phyloP scores from a whole-genome alignment of 2,888 invertebrate species.

The Petrophora chlorosata region DNA sequence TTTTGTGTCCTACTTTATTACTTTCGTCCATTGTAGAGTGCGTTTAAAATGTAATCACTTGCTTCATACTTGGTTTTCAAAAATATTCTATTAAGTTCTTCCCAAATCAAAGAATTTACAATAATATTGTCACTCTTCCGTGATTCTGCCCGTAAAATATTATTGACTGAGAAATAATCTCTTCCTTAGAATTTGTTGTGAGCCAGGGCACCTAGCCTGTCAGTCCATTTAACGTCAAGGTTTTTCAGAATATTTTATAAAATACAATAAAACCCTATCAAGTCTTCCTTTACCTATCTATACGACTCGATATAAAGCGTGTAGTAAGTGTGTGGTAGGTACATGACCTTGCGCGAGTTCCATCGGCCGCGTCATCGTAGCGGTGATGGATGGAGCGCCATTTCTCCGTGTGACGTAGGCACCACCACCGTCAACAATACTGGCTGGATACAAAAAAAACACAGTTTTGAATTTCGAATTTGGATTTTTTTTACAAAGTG shows the following conservation, averaged over 20 bases:
- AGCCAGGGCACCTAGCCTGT: no score
- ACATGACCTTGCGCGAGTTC: slow-evolving; percentile 28
- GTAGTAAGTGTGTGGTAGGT: slow-evolving; percentile 11
- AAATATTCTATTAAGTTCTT: no score
- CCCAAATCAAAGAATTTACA: no score
- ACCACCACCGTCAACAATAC: slow-evolving; percentile 5
- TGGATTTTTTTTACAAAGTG: no score
- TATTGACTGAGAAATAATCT: no score
- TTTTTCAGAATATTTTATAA: neutral
- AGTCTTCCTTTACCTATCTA: neutral
- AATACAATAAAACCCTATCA: neutral
- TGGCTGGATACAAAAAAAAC: neutral
- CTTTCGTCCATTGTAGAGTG: no score
- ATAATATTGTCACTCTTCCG: no score
- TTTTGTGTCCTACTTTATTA: neutral
- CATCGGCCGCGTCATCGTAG: slow-evolving; percentile 20
- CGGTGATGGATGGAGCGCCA: slow-evolving; percentile 33
- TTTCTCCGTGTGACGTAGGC: slow-evolving; percentile 33
- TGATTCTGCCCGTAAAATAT: no score
- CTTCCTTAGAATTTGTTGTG: no score
- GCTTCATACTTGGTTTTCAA: no score
- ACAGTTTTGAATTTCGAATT: slow-evolving; percentile 7
- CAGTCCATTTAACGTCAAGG: no score
- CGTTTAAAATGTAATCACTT: no score
- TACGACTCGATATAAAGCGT: neutral